Base-by-base conservation (phyloP, 2,113 vertebrate genomes). In the Gallinago jamesoni region DNA sequence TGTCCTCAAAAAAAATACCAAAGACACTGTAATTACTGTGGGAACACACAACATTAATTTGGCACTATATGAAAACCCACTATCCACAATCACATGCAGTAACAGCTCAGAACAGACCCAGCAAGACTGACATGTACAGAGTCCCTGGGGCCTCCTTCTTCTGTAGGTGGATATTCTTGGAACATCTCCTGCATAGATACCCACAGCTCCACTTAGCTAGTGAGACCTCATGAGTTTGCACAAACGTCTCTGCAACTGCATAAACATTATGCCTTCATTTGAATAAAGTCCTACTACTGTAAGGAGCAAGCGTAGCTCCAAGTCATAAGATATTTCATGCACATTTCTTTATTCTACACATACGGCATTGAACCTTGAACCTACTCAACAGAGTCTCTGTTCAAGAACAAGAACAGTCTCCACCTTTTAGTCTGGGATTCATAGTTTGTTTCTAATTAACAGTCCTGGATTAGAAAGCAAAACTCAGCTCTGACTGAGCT, bases 91-190 rank as follows among this genome's bases (percentile, higher is more conserved):
- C n/a, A 74, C 2, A 13, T 3, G 25, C 64, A 63, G 50, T n/a
- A 74, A 74, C 15, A 48, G 45, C 41, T 88, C 3, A 6, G 63
- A 73, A 80, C 1, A 62, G 12, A 59, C 28, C 12, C 45, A 84
- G 35, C 37, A 85, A 62, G 43, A 59, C 27, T 28, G 28, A 73
- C 18, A 68, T 19, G 23, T 53, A 39, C 33, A 5, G 19, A 63
- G 37, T 31, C n/a, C 24, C 45, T 0, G 0, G 37, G 27, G n/a
- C n/a, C 4, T 3, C 18, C n/a, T 86, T 31, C 3, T n/a, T 60
- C 53, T 39, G 4, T 15, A 43, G 63, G 6, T 7, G 23, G 25
- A 14, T 43, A 13, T 52, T 66, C 64, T 25, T 66, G 67, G 62
- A 85, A 77, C 37, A 45, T 7, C 35, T 84, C 45, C 53, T 66